Base-by-base conservation (phyloP, 2,797 vertebrate genomes). In the Octomys mimax region DNA sequence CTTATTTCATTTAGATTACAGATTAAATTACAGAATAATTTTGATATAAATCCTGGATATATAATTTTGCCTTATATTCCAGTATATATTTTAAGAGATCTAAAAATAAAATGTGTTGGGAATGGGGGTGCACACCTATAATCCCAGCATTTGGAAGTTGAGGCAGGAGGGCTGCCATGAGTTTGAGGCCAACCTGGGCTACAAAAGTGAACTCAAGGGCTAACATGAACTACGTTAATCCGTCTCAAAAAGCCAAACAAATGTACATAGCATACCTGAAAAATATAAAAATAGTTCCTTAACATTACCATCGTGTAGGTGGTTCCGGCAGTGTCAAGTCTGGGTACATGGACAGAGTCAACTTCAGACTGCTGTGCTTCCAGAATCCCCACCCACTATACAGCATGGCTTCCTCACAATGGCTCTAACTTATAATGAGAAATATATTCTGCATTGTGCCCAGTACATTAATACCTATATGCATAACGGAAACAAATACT, bases 1-100 rank as follows among this genome's bases (percentile, higher is more conserved):
- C 62, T 64, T 82, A 28, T 73, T 39, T 91, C 71, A 84, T 36
- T 42, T n/a, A 31, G 79, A 77, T 54, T 54, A 57, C 4, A 57
- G 54, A 57, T 57, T 14, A 57, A 57, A 57, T 57, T 57, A 57
- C n/a, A 82, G 68, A 82, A 75, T 77, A 33, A 92, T 61, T 87
- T 11, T 83, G 42, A 52, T 70, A 16, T 14, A 87, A 87, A 62
- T 68, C 54, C 31, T 87, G 21, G 52, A 22, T 3, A n/a, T 78
- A 16, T 18, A 90, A 73, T 80, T 89, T 64, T 78, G 28, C n/a
- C 77, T 49, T 84, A n/a, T 94, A 85, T 52, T 33, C 86, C 9
- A 86, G 24, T 46, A 49, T 26, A 59, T 59, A 84, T 84, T 71
- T 84, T 86, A 66, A 83, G 79, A 22, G 31, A 36, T 54, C 59